These are phyloP conservation scores for Hipparchia sbordonii DNA, from an alignment of 2,888 invertebrate species.

Conservation along the genomic window DNA sequence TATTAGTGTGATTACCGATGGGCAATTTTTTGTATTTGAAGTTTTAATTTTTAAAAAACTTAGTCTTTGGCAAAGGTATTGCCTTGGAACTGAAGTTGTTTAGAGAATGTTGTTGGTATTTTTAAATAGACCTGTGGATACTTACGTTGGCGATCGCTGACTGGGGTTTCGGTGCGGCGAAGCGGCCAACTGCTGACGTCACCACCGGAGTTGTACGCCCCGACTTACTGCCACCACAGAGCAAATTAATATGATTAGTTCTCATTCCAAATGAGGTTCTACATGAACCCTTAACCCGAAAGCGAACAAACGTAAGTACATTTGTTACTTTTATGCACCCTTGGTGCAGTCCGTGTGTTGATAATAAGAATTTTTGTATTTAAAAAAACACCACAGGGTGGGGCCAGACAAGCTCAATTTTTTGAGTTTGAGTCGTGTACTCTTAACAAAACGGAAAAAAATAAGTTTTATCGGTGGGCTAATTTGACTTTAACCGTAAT, in stretches of 20 bases:
- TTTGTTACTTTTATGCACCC: not conserved
- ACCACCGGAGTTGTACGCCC: constrained; percentile 47
- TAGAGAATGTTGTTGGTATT: no score
- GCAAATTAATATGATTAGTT: constrained; percentile 7
- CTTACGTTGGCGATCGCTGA: constrained; percentile 60
- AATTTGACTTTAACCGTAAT: no score
- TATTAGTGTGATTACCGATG: no score
- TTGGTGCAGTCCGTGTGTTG: not conserved
- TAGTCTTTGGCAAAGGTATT: no score
- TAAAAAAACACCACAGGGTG: not conserved
- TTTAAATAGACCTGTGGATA: constrained; percentile 14
- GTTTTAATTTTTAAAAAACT: no score
- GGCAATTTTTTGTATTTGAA: no score
- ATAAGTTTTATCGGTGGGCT: no score
- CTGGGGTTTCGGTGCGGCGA: constrained; percentile 57
- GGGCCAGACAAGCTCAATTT: no score
- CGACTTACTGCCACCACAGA: constrained; percentile 42
- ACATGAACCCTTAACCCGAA: not conserved
- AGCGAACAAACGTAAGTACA: not conserved
- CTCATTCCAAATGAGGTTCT: not conserved
- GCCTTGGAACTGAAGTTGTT: no score
- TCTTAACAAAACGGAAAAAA: no score
- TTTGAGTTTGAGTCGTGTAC: no score
- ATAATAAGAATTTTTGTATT: not conserved
- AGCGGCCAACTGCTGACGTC: constrained; percentile 55